These are phyloP conservation scores for Stegodyphus mimosarum DNA, from an alignment of 1,140 invertebrate species.

Conservation along the genomic window DNA sequence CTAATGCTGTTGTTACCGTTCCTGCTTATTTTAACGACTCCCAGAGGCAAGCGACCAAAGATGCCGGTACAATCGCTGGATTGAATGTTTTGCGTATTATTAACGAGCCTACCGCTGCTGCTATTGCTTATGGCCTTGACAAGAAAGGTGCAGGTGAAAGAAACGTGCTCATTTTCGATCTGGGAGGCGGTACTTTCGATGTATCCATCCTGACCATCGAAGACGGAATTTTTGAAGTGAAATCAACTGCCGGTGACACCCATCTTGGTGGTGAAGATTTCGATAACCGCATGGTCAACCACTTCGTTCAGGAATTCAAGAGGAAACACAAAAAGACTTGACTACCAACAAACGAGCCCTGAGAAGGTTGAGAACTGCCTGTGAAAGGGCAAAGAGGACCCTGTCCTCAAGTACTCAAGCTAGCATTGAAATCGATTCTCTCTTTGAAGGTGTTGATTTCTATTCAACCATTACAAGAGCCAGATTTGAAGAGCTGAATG, in stretches of 20 bases:
- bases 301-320: slow-evolving; percentile 64
- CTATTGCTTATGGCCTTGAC: slow-evolving; percentile 66
- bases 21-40: slow-evolving; percentile 78
- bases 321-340: slow-evolving; percentile 67
- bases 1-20: slow-evolving; percentile 77
- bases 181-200: slow-evolving; percentile 76
- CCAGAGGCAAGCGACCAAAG: slow-evolving; percentile 90
- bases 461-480: slow-evolving; percentile 69
- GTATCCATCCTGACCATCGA: slow-evolving; percentile 88
- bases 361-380: slow-evolving; percentile 69
- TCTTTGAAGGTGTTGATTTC: slow-evolving; percentile 77
- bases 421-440: slow-evolving; percentile 77
- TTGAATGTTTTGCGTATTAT: slow-evolving; percentile 77
- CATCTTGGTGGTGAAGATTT: slow-evolving; percentile 98
- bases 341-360: slow-evolving; percentile 63
- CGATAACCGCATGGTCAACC: slow-evolving; percentile 83
- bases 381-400: slow-evolving; percentile 64
- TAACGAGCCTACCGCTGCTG: slow-evolving; percentile 68
- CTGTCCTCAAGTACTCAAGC: slow-evolving; percentile 67
- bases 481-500: slow-evolving; percentile 69
- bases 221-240: slow-evolving; percentile 80
- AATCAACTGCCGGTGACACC: slow-evolving; percentile 76
- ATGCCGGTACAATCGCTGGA: slow-evolving; percentile 89
- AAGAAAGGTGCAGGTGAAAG: slow-evolving; percentile 64
- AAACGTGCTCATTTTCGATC: slow-evolving; percentile 72